A percentile compares a stretch with the other conserved stretches of the same genome.
These are phyloP conservation scores for Crenuchus spilurus DNA, from an alignment of 2,797 vertebrate species.

Conservation along the genomic window DNA sequence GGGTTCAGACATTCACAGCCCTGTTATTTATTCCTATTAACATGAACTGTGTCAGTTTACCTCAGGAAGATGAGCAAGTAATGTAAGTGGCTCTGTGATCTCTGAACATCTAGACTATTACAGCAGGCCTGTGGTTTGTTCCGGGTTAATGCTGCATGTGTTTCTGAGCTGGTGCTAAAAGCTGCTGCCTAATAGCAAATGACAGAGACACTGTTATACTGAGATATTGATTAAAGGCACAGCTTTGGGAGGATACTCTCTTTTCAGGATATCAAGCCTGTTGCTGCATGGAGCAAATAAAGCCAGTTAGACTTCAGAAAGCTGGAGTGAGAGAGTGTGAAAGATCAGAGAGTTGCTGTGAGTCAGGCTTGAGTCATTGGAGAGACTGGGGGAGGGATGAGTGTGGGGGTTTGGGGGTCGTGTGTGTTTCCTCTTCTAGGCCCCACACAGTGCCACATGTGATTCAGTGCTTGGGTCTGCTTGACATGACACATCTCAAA, in stretches of 20 bases:
- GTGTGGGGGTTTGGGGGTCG: conserved; percentile 38
- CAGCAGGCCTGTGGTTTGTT: background rate
- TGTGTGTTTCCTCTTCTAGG: conserved; percentile 32
- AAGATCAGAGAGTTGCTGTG: conserved; percentile 45
- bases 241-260: conserved; percentile 23
- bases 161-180: conserved; percentile 2
- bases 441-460: conserved; percentile 21
- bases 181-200: conserved; percentile 15
- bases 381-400: conserved; percentile 13
- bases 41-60: background rate
- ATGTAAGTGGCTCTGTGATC: background rate
- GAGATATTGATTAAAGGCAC: conserved; percentile 28
- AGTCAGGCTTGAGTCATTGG: conserved; percentile 46
- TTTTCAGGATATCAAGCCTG: conserved; percentile 21
- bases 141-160: conserved; percentile 4
- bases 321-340: conserved; percentile 36
- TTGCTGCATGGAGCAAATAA: conserved; percentile 33
- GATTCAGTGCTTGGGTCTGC: background rate
- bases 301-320: conserved; percentile 40
- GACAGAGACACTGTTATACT: conserved; percentile 13
- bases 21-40: background rate
- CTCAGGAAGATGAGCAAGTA: background rate
- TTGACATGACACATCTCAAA: background rate
- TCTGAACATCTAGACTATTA: background rate
- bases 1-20: background rate